A percentile compares a stretch with the other conserved stretches of the same genome.
phyloP scores from a whole-genome alignment of 2,797 vertebrate genomes.

The Mallotus villosus region DNA sequence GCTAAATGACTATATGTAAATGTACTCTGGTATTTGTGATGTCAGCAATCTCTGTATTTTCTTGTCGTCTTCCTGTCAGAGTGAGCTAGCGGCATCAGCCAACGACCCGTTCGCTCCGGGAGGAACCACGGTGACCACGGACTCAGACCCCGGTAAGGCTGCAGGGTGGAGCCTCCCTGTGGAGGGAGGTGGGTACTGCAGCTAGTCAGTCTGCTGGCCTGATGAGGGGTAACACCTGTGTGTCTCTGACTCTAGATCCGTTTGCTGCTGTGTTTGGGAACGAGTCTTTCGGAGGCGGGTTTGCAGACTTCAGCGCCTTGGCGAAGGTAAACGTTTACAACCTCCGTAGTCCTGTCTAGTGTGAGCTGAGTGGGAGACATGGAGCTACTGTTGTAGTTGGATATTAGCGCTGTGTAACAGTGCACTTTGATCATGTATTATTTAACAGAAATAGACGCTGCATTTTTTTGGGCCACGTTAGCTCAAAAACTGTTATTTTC shows the following conservation, averaged over 20 bases:
- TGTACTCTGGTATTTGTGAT: background rate
- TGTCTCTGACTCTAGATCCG: constrained; percentile 74
- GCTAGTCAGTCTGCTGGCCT: too few relatives aligned
- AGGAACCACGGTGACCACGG: constrained; percentile 83
- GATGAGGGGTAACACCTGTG: background rate
- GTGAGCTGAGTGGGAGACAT: background rate
- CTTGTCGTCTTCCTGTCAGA: constrained; percentile 65
- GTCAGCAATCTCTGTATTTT: background rate
- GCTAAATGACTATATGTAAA: too few relatives aligned
- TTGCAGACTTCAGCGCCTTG: constrained; percentile 93
- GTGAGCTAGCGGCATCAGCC: constrained; percentile 71
- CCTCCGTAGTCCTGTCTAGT: background rate
- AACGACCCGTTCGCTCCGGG: constrained; percentile 98
- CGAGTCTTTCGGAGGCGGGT: constrained; percentile 89
- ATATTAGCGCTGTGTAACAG: background rate
- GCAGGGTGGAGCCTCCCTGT: constrained; percentile 36
- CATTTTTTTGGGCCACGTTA: too few relatives aligned
- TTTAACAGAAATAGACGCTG: background rate
- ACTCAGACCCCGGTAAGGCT: constrained; percentile 84
- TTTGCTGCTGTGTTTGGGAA: constrained; percentile 94
- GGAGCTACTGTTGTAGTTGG: too few relatives aligned
- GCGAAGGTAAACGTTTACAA: constrained; percentile 81
- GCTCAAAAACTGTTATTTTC: background rate
- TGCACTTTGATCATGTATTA: background rate
- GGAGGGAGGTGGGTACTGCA: constrained; percentile 8